Base-by-base conservation (phyloP, 2,888 invertebrate species). In the Metellina segmentata region DNA sequence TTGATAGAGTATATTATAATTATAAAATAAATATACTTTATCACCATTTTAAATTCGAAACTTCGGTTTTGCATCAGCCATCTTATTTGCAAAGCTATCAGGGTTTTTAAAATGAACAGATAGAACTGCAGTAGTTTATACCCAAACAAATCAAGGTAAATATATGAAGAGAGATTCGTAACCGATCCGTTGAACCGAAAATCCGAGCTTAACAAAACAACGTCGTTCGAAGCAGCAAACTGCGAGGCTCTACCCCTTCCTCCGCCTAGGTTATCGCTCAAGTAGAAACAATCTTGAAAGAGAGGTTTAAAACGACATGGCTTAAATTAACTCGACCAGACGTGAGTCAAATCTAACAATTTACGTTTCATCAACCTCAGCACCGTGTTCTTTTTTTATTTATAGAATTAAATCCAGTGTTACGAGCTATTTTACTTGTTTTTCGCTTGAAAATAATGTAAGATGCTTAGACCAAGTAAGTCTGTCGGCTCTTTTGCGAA, bases 331-430 rank as follows among this genome's bases (percentile, higher is more conserved):
- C 77, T 85, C 69, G 16, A 77, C 49, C 34, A 69, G 85, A 77
- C 85, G 69, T 19, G 49, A 85, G 85, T 49, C 85, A 85, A 77
- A 72, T 69, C 85, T 13, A 85, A 77, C 72, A 49, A 19, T 51
- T 86, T 75, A 78, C 86, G 79, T 78, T 79, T 86, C 78, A 61
- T 86, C 86, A 79, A 79, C 52, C 71, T 79, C 52, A 51, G 48
- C 81, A 69, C 69, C 70, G 81, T 69, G 11, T 19, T 70, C 48
- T 81, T 34, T 13, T 81, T 81, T 81, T 81, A 52, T 48, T 61
- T 69, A 48, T 81, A 34, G 48, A 81, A 81, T 81, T 81, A 81
- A 81, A 79, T 79, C 53, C 20, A 34, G 53, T 61, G 61, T 51
- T 77, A 1, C 51, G 16, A 7, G 75, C n/a, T 34, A 34, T 52